Base-by-base conservation (phyloP, 2,888 invertebrate species). In the Nymphalis polychloros region DNA sequence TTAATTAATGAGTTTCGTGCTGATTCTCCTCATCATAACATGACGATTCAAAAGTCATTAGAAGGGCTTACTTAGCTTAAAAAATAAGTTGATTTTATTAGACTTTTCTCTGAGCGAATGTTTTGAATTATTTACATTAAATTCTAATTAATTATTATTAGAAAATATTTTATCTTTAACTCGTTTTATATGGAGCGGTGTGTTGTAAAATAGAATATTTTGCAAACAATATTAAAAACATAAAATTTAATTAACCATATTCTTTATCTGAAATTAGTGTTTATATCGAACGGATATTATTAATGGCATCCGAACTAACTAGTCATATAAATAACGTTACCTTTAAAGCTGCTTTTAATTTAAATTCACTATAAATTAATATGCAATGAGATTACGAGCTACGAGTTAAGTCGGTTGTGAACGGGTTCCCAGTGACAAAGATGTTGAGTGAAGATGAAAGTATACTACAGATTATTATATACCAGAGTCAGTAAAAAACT, bases 291-390 rank as follows among this genome's bases (percentile, higher is more conserved):
- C 60, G 61, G 57, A 73, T 63, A 69, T 57, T 73, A 73, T 73
- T 64, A 65, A 72, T 52, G 41, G 55, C 55, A 55, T 64, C 59
- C 19, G 31, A 67, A 69, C 60, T 55, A 65, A 62, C 67, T 41
- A 55, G 65, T 48, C 19, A 53, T 41, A 60, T 68, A 64, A 47
- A 17, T 17, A 64, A 64, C 17, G 57, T 64, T 53, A 55, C 20
- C 63, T 59, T 49, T 63, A 63, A 65, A 66, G 60, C 50, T 55
- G 66, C 31, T 53, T 63, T 66, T 70, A 77, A 79, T 79, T 78
- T 77, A 77, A 72, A 71, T 75, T 72, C 66, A 63, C 72, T 75
- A 73, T 75, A 69, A 76, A 79, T 80, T 77, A 76, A 77, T 76
- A 76, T 76, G 74, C 77, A 75, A 74, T 62, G 73, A 68, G 73